Conservation (phyloP, 2,888 invertebrate genomes). For the Tachystola acroxantha region DNA sequence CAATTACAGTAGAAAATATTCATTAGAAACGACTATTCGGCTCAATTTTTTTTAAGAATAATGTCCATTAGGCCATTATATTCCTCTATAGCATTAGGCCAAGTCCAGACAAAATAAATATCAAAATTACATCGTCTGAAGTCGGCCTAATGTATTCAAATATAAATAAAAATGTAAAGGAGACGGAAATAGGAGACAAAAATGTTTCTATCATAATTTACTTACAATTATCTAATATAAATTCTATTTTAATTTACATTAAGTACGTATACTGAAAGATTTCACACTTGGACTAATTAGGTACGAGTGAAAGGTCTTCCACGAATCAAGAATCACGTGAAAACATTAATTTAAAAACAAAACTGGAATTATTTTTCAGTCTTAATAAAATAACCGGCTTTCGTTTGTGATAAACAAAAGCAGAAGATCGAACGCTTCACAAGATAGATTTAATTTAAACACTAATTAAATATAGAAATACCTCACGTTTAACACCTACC, state of each 20-base stretch:
- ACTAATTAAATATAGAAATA: constrained; percentile 64
- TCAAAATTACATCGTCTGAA: constrained; percentile 40
- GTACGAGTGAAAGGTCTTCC: constrained; percentile 55
- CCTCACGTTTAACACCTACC: constrained; percentile 64
- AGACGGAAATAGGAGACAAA: constrained; percentile 58
- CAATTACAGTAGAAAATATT: too few relatives aligned
- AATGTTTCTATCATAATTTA: constrained; percentile 69
- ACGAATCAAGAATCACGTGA: constrained; percentile 41
- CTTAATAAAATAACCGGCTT: constrained; percentile 69
- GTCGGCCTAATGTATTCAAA: constrained; percentile 40
- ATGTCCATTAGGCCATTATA: too few relatives aligned
- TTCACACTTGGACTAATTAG: constrained; percentile 71
- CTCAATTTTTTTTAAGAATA: too few relatives aligned
- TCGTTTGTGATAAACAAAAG: constrained; percentile 36
- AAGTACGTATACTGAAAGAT: constrained; percentile 78
- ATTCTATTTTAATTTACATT: constrained; percentile 76
- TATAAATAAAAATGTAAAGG: constrained; percentile 7
- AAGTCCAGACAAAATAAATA: constrained; percentile 37
- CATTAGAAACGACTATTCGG: too few relatives aligned
- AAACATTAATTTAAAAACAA: constrained; percentile 54
- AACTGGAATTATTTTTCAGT: constrained; percentile 73
- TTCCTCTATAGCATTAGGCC: constrained; percentile 23
- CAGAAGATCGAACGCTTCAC: constrained; percentile 33
- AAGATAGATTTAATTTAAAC: constrained; percentile 48
- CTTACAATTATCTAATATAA: constrained; percentile 76